Base-by-base conservation (phyloP, 2,888 invertebrate genomes). In the Watsonalla cultraria region DNA sequence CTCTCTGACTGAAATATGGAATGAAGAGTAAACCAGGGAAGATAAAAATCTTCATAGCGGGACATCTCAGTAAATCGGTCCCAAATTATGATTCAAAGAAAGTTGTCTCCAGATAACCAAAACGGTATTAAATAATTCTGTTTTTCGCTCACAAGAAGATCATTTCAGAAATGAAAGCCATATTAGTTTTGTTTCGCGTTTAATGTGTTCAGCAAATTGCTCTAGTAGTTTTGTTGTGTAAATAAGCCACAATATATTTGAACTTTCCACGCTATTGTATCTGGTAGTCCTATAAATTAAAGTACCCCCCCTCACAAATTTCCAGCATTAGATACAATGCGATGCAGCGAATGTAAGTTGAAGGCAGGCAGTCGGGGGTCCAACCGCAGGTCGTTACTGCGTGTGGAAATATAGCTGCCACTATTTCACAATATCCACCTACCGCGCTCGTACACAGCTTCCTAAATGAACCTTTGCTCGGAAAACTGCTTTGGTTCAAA, bases 171-270 rank as follows among this genome's bases (percentile, higher is more conserved):
- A 24, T 24, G 24, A 24, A 24, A 24, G 2, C 2, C 24, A 24
- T 2, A 24, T 2, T 24, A 24, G 24, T 24, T 24, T 24, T 24
- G 24, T 24, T 24, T 24, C 24, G 24, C 24, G 24, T 24, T 24
- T 24, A 24, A 24, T 24, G 24, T 24, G 24, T 24, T 24, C 24
- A 24, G 24, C 24, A 24, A 24, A 24, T 24, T 24, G n/a, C 24
- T 24, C 24, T 24, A 2, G 24, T 24, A 24, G 24, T 24, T 24
- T 24, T 24, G 34, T 48, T 35, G 35, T 53, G 35, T 35, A 48
- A 53, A 49, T 53, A 49, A 49, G 35, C 53, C 42, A 15, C 45
- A 9, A 37, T 7, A 45, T 34, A 53, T 49, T 11, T 11, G 5
- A 42, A 11, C 42, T 37, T 37, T 37, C 37, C 37, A 8, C 7